Percentiles rank a stretch among this genome's conserved stretches.
phyloP scores from a whole-genome alignment of 2,797 vertebrate species.

The Falco novaeseelandiae region DNA sequence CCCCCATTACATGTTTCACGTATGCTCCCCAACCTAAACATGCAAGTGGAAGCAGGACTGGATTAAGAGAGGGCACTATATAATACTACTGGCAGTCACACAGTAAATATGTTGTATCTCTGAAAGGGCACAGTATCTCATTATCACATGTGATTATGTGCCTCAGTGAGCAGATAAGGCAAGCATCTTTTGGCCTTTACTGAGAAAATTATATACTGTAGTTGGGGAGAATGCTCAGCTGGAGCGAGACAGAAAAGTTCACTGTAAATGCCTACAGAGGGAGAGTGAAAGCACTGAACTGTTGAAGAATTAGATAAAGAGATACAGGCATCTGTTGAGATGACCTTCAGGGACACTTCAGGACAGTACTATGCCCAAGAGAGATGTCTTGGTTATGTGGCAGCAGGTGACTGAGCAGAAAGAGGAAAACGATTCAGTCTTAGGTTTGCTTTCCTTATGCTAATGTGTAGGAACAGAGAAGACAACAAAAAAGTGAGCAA shows the following conservation, averaged over 20 bases:
- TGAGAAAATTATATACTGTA: background rate
- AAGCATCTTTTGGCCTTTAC: background rate
- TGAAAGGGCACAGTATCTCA: background rate
- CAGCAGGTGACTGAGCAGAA: background rate
- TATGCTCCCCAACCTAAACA: background rate
- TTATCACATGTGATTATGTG: background rate
- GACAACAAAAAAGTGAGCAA: background rate
- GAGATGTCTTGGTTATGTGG: background rate
- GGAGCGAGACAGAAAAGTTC: background rate
- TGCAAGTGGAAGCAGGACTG: background rate
- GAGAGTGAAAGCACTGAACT: background rate
- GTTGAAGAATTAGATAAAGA: background rate
- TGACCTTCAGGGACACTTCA: background rate
- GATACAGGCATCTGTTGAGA: background rate
- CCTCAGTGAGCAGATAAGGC: background rate
- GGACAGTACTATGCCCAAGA: background rate
- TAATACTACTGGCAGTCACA: background rate
- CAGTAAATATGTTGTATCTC: background rate
- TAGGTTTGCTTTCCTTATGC: background rate
- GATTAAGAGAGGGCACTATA: background rate
- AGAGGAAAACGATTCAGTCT: background rate
- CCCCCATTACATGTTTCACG: background rate
- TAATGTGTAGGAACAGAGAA: background rate
- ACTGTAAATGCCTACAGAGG: background rate
- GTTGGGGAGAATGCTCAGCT: background rate